Percentiles rank a stretch among this genome's conserved stretches.
These are phyloP conservation scores for Nesidiocoris tenuis DNA, from an alignment of 2,888 invertebrate genomes.

Conservation along the genomic window DNA sequence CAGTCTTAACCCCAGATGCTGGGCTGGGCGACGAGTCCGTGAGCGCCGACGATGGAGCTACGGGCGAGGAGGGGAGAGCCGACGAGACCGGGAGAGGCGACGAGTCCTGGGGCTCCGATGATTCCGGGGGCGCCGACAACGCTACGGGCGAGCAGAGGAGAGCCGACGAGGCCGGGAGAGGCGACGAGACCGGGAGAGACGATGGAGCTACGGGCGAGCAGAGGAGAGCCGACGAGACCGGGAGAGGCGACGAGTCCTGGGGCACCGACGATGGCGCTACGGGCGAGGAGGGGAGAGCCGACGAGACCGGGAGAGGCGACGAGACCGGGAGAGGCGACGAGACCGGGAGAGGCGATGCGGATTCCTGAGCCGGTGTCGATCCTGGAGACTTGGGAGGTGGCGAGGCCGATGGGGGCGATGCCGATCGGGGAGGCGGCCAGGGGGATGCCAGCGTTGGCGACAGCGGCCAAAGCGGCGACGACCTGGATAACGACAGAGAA, in stretches of 20 bases:
- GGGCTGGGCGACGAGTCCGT: background rate
- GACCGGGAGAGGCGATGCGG: conserved; percentile 23
- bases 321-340: conserved; percentile 8
- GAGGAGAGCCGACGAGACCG: conserved; percentile 29
- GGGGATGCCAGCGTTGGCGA: conserved; percentile 15
- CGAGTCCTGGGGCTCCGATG: background rate
- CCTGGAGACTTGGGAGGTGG: conserved; percentile 35
- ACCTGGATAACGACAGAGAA: conserved; percentile 20
- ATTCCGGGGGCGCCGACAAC: conserved; percentile 14
- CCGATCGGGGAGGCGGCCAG: conserved; percentile 26
- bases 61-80: conserved; percentile 30
- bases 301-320: conserved; percentile 12
- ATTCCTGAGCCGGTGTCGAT: conserved; percentile 27
- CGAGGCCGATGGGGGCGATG: conserved; percentile 9
- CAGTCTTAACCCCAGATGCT: conserved; percentile 26
- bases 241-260: conserved; percentile 17
- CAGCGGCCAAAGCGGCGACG: conserved; percentile 12
- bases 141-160: conserved; percentile 4
- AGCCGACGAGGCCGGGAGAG: conserved; percentile 4
- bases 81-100: conserved; percentile 5
- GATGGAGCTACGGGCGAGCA: conserved; percentile 2
- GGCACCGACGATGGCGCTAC: conserved; percentile 1
- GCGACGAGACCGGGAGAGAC: background rate
- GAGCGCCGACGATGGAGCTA: conserved; percentile 4
- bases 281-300: conserved; percentile 27